Evolutionary conservation across 2,113 vertebrate species (phyloP).

Genomic region (Pholis gunnellus): DNA sequence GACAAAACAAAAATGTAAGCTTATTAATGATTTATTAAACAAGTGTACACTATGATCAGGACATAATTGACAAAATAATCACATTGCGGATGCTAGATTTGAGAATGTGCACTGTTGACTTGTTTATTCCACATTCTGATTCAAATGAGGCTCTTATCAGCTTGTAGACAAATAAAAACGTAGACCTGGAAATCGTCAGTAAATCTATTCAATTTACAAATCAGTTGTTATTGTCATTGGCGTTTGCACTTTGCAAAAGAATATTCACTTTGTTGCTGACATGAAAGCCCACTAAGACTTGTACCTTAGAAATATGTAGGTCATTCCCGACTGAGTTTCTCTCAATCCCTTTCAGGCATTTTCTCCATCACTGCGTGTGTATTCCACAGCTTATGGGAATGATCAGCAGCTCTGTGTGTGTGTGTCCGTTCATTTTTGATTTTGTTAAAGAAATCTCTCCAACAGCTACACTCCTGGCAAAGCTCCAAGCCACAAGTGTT

Average conservation of each 20-base stretch:
- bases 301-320: background rate
- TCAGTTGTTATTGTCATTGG: background rate
- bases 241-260: background rate
- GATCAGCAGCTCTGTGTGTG: slow-evolving; percentile 11
- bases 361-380: slow-evolving; percentile 3
- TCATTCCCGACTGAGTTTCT: slow-evolving; percentile 3
- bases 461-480: slow-evolving; percentile 21
- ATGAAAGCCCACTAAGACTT: background rate
- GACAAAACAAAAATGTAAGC: background rate
- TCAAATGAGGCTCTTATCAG: background rate
- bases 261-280: too few species aligned
- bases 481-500: slow-evolving; percentile 49
- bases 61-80: background rate
- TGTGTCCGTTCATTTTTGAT: background rate
- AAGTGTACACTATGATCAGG: background rate
- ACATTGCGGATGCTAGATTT: background rate
- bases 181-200: too few species aligned
- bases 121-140: background rate
- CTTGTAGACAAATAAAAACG: background rate
- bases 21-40: background rate
- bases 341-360: background rate
- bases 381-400: background rate
- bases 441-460: slow-evolving; percentile 36
- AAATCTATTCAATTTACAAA: background rate
- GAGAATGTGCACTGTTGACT: background rate